Percentiles rank a stretch among this genome's conserved stretches.
These are phyloP conservation scores for Leptinotarsa rubiginosa DNA, from an alignment of 2,888 invertebrate genomes.

Conservation along the genomic window DNA sequence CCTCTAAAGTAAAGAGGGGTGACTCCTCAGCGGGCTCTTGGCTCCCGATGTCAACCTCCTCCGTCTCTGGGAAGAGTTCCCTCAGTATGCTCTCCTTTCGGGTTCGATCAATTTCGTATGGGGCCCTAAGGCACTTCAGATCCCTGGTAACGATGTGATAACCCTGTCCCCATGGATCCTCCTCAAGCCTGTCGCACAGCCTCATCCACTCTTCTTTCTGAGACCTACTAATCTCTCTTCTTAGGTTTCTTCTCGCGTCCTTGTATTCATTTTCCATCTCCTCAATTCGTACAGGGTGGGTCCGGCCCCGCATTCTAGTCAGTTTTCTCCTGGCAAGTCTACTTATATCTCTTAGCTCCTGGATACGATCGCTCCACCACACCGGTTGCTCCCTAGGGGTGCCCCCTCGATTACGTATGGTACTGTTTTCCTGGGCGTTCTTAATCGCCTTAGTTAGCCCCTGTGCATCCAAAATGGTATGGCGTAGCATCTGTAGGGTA, in stretches of 20 bases:
- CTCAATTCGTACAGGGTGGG: too few species aligned
- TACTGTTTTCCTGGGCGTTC: too few species aligned
- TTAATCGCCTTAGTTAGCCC: too few species aligned
- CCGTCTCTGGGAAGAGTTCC: background rate
- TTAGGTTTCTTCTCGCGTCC: background rate
- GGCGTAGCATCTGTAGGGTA: too few species aligned
- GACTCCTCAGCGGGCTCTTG: background rate
- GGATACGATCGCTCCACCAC: too few species aligned
- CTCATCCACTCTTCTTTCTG: background rate
- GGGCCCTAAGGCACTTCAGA: constrained; percentile 13
- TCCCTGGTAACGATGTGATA: constrained; percentile 4
- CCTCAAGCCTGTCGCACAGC: constrained; percentile 9
- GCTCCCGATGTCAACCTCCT: background rate
- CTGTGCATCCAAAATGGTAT: too few species aligned
- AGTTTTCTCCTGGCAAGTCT: background rate
- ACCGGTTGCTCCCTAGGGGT: too few species aligned
- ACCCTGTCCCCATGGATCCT: constrained; percentile 12
- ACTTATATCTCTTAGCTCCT: too few species aligned
- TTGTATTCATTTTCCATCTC: too few species aligned
- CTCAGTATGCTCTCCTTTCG: background rate
- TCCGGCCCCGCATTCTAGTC: background rate
- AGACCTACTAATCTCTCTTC: background rate
- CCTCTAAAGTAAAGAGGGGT: background rate
- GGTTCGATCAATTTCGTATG: constrained; percentile 3
- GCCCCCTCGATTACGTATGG: too few species aligned